Percentiles rank a stretch among this genome's conserved stretches.
These are phyloP conservation scores for Hypomecis punctinalis DNA, from an alignment of 2,888 invertebrate genomes.

Conservation along the genomic window DNA sequence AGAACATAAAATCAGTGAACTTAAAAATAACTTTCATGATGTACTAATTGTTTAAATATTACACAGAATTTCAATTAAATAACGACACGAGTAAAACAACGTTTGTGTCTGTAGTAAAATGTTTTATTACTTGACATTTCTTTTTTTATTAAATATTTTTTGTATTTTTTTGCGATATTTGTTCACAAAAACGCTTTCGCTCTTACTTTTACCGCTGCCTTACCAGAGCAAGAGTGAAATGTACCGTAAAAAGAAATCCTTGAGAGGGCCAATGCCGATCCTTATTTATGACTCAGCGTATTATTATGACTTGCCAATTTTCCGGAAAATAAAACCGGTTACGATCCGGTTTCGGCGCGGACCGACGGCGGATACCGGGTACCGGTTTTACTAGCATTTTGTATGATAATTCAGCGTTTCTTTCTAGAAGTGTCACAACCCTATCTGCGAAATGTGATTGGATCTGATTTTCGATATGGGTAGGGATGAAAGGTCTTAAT, in stretches of 20 bases:
- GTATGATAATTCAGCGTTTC: slow-evolving; percentile 64
- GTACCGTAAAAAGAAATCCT: slow-evolving; percentile 80
- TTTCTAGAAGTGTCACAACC: slow-evolving; percentile 40
- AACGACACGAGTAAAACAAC: background rate
- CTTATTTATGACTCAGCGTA: slow-evolving; percentile 83
- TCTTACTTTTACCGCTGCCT: slow-evolving; percentile 24
- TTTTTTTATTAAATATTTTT: too few species aligned
- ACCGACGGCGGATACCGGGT: slow-evolving; percentile 62
- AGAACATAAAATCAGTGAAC: too few species aligned
- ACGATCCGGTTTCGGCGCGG: slow-evolving; percentile 62
- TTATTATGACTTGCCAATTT: slow-evolving; percentile 84
- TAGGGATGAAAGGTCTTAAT: slow-evolving; percentile 12
- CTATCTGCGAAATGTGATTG: slow-evolving; percentile 47
- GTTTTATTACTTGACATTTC: too few species aligned
- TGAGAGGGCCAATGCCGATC: slow-evolving; percentile 79
- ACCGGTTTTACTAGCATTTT: slow-evolving; percentile 68
- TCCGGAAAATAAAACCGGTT: slow-evolving; percentile 80
- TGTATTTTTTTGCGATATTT: too few species aligned
- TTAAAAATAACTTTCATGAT: too few species aligned
- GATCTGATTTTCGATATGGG: slow-evolving; percentile 42
- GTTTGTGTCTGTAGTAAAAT: too few species aligned
- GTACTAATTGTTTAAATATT: too few species aligned
- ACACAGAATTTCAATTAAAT: too few species aligned
- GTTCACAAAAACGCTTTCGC: slow-evolving; percentile 34
- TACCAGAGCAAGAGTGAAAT: slow-evolving; percentile 70